Conservation (phyloP, 2,113 vertebrate species). For the Salvator merianae region DNA sequence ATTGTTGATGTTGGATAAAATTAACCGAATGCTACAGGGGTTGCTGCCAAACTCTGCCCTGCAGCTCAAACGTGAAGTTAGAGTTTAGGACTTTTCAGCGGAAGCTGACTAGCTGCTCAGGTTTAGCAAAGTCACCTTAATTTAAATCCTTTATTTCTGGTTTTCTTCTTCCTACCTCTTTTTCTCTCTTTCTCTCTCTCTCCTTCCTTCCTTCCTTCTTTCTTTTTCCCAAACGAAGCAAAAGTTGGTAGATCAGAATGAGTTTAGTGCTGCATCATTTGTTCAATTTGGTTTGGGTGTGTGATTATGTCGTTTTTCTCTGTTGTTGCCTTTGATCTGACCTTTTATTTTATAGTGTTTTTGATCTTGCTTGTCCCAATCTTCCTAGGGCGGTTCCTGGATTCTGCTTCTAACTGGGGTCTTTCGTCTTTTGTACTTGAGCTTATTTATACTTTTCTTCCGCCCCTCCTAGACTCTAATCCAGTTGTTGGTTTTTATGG, state of each 20-base stretch:
- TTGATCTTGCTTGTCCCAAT: too few species aligned
- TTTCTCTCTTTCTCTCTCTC: rapidly evolving
- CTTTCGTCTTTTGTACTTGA: too few species aligned
- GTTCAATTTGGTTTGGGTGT: too few species aligned
- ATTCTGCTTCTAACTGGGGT: too few species aligned
- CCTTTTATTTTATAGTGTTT: too few species aligned
- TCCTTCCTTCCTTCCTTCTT: rapidly evolving
- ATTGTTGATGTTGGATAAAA: neutral
- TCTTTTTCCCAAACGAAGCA: too few species aligned
- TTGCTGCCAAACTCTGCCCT: neutral
- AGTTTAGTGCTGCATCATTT: too few species aligned
- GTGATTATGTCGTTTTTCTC: too few species aligned
- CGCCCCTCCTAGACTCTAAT: constrained; percentile 61
- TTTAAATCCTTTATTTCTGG: neutral
- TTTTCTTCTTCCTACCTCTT: rapidly evolving
- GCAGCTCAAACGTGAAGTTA: neutral
- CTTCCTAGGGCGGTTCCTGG: too few species aligned
- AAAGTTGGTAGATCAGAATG: too few species aligned
- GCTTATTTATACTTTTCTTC: too few species aligned
- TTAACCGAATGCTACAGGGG: neutral
- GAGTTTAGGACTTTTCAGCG: neutral
- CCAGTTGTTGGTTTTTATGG: constrained; percentile 73
- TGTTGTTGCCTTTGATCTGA: too few species aligned
- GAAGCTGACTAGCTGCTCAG: neutral
- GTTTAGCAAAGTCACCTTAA: neutral